Conservation (phyloP, 1,140 invertebrate species). For the Leptopilina clavipes region DNA sequence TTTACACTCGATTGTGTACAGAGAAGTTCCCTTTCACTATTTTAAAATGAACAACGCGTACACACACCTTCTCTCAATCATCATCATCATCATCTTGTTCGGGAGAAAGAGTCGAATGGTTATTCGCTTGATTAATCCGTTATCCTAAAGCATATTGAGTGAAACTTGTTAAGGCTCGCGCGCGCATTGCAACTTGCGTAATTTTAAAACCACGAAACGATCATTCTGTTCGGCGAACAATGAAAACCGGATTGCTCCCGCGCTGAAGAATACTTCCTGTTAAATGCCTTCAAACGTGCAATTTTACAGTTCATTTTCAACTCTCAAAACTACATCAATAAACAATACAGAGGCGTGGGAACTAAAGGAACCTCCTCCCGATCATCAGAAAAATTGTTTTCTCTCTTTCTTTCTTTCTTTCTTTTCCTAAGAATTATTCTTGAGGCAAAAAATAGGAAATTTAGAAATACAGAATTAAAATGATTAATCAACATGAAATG, state of each 20-base stretch:
- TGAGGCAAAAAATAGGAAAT: too few species aligned
- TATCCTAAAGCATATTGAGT: slow-evolving; percentile 42
- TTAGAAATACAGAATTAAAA: too few species aligned
- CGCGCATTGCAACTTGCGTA: slow-evolving; percentile 46
- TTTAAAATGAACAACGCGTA: slow-evolving; percentile 34
- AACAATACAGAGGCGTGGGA: neutral
- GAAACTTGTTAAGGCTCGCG: slow-evolving; percentile 41
- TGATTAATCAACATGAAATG: too few species aligned
- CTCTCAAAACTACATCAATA: neutral
- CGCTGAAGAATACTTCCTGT: slow-evolving; percentile 45
- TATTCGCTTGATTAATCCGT: slow-evolving; percentile 45
- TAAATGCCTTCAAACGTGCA: slow-evolving; percentile 40
- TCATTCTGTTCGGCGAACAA: slow-evolving; percentile 39
- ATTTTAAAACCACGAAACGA: slow-evolving; percentile 43
- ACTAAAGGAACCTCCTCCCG: too few species aligned
- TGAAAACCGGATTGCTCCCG: slow-evolving; percentile 40
- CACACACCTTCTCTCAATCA: slow-evolving; percentile 7
- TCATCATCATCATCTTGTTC: too few species aligned
- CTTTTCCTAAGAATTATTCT: too few species aligned
- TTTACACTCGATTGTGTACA: slow-evolving; percentile 5
- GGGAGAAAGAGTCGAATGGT: slow-evolving; percentile 3
- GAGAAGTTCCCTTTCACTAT: slow-evolving; percentile 46
- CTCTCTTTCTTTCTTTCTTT: too few species aligned
- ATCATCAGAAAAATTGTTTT: too few species aligned
- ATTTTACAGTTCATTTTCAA: slow-evolving; percentile 6